Percentiles rank a stretch among this genome's conserved stretches.
phyloP scores from a whole-genome alignment of 2,888 invertebrate species.

The Lacanobia oleracea region DNA sequence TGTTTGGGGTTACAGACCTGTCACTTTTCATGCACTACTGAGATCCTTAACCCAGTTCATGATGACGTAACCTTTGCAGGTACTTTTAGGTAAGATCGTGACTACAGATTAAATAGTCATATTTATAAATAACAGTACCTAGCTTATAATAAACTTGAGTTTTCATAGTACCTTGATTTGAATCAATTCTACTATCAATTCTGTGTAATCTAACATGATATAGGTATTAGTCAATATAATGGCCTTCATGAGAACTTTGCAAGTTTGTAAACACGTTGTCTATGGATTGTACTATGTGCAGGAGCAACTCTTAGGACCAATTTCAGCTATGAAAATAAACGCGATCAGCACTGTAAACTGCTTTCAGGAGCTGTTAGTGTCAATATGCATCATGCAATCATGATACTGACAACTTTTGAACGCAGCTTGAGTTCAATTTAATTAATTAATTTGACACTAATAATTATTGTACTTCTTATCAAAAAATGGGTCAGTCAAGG shows the following conservation, averaged over 20 bases:
- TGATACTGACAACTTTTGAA: too few relatives aligned
- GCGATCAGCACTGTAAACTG: too few relatives aligned
- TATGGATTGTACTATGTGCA: not conserved
- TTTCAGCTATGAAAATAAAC: not conserved
- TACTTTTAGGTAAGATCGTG: conserved; percentile 27
- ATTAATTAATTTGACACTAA: too few relatives aligned
- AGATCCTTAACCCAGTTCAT: conserved; percentile 55
- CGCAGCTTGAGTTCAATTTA: too few relatives aligned
- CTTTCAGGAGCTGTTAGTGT: too few relatives aligned
- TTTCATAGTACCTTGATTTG: not conserved
- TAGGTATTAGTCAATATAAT: not conserved
- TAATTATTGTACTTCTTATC: too few relatives aligned
- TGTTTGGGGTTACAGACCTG: conserved; percentile 22
- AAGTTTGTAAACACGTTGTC: not conserved
- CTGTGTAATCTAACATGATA: not conserved
- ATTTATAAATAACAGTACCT: conserved; percentile 32
- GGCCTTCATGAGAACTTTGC: not conserved
- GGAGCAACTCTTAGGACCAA: not conserved
- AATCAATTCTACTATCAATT: conserved; percentile 9
- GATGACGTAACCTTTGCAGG: conserved; percentile 35
- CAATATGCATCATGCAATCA: too few relatives aligned
- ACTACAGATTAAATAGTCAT: conserved; percentile 25
- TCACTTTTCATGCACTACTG: conserved; percentile 44
- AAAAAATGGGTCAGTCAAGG: too few relatives aligned
- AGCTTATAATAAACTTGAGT: not conserved